Evolutionary conservation across 2,888 invertebrate genomes (phyloP).

Genomic region (Ichneumoninae sp.): DNA sequence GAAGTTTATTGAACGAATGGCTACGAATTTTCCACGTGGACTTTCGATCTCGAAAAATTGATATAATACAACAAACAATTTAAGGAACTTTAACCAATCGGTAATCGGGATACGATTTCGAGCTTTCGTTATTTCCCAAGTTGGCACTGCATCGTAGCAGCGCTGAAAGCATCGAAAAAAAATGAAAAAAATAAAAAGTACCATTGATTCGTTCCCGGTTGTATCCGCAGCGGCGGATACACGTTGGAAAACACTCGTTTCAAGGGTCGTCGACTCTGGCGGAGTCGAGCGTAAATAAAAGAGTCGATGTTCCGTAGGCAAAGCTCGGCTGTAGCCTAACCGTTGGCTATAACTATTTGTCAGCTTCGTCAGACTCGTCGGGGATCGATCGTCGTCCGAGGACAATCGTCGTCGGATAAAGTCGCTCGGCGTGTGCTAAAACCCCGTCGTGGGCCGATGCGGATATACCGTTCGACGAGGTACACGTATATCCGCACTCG

Average conservation of each 20-base stretch:
- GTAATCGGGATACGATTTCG: neutral
- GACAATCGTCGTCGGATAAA: constrained; percentile 48
- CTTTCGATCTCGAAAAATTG: too few species aligned
- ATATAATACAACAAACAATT: too few species aligned
- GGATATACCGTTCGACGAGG: neutral
- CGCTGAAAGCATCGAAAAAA: neutral
- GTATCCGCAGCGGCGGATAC: constrained; percentile 33
- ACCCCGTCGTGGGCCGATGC: constrained; percentile 40
- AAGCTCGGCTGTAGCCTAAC: neutral
- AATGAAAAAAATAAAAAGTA: neutral
- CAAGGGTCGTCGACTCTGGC: constrained; percentile 48
- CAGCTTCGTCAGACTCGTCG: constrained; percentile 52
- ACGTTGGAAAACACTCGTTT: constrained; percentile 44
- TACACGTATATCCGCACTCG: neutral
- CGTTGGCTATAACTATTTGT: constrained; percentile 44
- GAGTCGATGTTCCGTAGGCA: constrained; percentile 9
- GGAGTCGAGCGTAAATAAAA: constrained; percentile 37
- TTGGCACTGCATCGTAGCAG: neutral
- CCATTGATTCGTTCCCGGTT: constrained; percentile 3
- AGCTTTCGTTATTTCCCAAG: neutral
- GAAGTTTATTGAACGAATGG: too few species aligned
- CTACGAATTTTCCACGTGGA: too few species aligned
- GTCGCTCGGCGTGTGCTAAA: constrained; percentile 30
- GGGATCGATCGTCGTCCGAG: constrained; percentile 55
- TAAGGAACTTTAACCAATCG: too few species aligned